Conservation (phyloP, 92 coral and sea anemone genomes). For the Scolanthus callimorphus region DNA sequence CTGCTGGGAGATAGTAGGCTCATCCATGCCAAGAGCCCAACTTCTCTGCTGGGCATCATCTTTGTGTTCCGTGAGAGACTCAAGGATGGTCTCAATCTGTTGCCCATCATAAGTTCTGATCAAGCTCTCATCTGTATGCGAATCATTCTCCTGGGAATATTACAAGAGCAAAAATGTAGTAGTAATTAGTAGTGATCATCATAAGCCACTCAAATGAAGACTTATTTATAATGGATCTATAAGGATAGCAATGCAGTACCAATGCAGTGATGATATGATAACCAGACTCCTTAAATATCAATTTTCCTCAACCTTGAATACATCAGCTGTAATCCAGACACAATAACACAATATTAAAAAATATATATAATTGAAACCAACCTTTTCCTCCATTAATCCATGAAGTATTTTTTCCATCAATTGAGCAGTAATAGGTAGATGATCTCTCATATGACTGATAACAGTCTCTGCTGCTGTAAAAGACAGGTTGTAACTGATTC, state of each 20-base stretch:
- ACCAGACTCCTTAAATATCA: too few species aligned
- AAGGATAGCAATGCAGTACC: too few species aligned
- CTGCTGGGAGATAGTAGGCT: constrained; percentile 55
- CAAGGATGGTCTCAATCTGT: constrained; percentile 49
- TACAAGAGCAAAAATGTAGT: too few species aligned
- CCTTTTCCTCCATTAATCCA: constrained; percentile 72
- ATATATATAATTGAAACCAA: too few species aligned
- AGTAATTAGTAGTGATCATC: too few species aligned
- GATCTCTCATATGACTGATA: constrained; percentile 58
- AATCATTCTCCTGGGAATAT: constrained; percentile 36
- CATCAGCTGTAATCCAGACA: too few species aligned
- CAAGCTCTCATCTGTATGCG: constrained; percentile 68
- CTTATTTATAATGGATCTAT: too few species aligned
- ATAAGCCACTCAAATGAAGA: too few species aligned
- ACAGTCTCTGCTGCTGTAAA: constrained; percentile 84
- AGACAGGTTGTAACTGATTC: constrained; percentile 77
- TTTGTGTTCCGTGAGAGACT: constrained; percentile 77
- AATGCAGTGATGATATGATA: too few species aligned
- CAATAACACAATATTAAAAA: too few species aligned
- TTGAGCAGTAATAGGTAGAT: constrained; percentile 60
- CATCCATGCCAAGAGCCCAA: constrained; percentile 96
- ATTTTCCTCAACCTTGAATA: too few species aligned
- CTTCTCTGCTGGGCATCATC: constrained; percentile 96
- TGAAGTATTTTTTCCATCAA: constrained; percentile 69
- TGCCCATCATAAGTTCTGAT: constrained; percentile 84